These are phyloP conservation scores for Suillia variegata DNA, from an alignment of 2,888 invertebrate genomes.

Conservation along the genomic window DNA sequence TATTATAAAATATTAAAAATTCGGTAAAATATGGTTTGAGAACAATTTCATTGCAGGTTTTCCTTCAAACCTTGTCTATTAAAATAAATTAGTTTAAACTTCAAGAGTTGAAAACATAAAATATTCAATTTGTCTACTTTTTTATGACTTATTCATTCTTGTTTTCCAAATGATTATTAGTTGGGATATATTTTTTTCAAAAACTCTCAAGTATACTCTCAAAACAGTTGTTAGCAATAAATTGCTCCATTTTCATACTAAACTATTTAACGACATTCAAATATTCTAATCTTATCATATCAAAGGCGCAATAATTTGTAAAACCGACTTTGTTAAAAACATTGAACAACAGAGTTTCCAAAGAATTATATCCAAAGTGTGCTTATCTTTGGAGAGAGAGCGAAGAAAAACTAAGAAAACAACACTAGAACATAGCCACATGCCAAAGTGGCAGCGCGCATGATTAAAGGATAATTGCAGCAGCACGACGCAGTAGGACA, in stretches of 20 bases:
- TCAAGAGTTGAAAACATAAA: too few relatives aligned
- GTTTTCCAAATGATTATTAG: too few relatives aligned
- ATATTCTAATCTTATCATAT: neutral
- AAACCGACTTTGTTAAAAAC: conserved; percentile 6
- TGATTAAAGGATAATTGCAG: neutral
- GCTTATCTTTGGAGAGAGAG: neutral
- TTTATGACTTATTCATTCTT: too few relatives aligned
- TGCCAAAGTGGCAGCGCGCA: neutral
- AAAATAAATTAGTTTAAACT: too few relatives aligned
- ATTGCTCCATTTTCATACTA: neutral
- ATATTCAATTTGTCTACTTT: too few relatives aligned
- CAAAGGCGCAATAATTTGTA: conserved; percentile 1
- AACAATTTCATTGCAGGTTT: too few relatives aligned
- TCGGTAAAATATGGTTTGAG: too few relatives aligned
- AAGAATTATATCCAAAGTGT: neutral
- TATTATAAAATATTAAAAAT: too few relatives aligned
- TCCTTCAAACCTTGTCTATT: too few relatives aligned
- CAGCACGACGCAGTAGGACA: neutral
- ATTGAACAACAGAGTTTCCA: neutral
- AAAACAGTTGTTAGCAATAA: neutral
- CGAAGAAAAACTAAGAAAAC: too few relatives aligned
- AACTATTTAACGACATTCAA: neutral
- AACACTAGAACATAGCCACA: neutral
- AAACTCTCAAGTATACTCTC: neutral
- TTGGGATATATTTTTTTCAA: too few relatives aligned